Evolutionary conservation across 64 coral and sea anemone species (phyloP).

Genomic region (Porites australiensis): DNA sequence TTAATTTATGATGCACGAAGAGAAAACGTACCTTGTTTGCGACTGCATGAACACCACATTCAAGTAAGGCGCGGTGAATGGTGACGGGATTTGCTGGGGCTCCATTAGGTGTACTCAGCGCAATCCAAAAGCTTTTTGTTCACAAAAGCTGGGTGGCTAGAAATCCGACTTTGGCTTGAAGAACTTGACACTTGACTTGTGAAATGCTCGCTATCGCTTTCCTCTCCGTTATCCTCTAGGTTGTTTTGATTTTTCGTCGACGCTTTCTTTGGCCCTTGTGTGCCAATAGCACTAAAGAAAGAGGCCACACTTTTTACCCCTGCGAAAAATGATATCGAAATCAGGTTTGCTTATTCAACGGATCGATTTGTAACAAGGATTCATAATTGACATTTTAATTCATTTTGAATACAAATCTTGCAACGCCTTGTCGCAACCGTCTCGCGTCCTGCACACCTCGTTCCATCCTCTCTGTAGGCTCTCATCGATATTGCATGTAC

Average conservation of each 20-base stretch:
- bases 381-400: too few species aligned
- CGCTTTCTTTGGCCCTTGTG: background rate
- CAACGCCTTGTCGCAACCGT: conserved; percentile 41
- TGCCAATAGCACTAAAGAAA: conserved; percentile 47
- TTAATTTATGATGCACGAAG: background rate
- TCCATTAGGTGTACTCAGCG: conserved; percentile 35
- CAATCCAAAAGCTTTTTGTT: conserved; percentile 45
- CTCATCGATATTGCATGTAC: background rate
- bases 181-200: conserved; percentile 20
- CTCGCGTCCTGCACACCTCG: conserved; percentile 13
- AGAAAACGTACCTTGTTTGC: background rate
- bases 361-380: background rate
- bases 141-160: background rate
- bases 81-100: conserved; percentile 41
- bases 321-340: background rate
- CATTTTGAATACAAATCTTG: background rate
- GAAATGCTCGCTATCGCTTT: background rate
- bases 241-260: background rate
- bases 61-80: conserved; percentile 15
- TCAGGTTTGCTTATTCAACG: too few species aligned
- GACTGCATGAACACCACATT: conserved; percentile 12
- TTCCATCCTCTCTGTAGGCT: conserved; percentile 27
- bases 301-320: conserved; percentile 31
- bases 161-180: background rate
- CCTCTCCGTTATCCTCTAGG: background rate